These are phyloP conservation scores for Halocaridina rubra DNA, from an alignment of 2,888 invertebrate genomes.

Conservation along the genomic window DNA sequence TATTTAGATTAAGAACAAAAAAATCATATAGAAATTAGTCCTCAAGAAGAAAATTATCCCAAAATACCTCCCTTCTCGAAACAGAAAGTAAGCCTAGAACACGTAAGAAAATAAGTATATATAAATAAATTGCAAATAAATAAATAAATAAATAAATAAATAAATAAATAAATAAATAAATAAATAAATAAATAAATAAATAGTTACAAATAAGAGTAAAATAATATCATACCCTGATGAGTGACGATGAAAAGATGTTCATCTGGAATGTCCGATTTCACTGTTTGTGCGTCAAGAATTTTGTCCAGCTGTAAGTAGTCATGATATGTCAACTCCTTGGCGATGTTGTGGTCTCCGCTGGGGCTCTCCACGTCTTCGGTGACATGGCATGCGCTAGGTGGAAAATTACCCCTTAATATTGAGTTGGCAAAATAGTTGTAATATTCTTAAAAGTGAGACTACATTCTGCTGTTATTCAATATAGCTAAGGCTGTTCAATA, in stretches of 20 bases:
- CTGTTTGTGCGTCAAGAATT: slow-evolving; percentile 82
- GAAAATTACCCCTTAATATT: background rate
- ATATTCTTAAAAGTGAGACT: background rate
- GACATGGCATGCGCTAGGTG: background rate
- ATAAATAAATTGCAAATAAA: background rate
- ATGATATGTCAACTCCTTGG: too few relatives aligned
- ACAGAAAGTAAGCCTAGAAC: too few relatives aligned
- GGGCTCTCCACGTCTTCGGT: too few relatives aligned
- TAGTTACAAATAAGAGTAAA: too few relatives aligned
- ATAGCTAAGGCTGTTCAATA: background rate
- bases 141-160: background rate
- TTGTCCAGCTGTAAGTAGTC: slow-evolving; percentile 93
- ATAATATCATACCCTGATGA: slow-evolving; percentile 99
- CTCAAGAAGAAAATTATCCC: background rate
- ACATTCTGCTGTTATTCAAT: background rate
- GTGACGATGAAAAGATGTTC: slow-evolving; percentile 97
- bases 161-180: background rate
- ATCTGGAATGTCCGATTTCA: slow-evolving; percentile 90
- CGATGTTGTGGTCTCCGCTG: too few relatives aligned
- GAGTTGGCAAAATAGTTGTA: background rate
- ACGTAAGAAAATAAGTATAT: background rate
- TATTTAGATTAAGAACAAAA: background rate
- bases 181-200: too few relatives aligned
- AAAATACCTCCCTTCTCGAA: too few relatives aligned
- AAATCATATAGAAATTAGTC: background rate